phyloP scores from a whole-genome alignment of 1,140 invertebrate genomes.

The Eufriesea mexicana region DNA sequence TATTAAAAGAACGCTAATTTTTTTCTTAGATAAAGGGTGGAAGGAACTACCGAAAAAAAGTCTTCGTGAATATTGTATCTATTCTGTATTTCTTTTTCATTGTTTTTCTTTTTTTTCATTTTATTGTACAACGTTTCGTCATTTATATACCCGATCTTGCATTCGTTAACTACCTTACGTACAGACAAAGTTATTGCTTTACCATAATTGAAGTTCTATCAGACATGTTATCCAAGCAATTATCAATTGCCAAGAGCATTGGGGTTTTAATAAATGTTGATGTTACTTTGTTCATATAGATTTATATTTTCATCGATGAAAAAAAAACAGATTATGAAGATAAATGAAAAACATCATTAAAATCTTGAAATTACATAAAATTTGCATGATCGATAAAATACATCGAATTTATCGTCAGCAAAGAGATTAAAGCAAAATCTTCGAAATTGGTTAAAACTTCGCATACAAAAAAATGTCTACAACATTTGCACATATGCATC shows the following conservation, averaged over 20 bases:
- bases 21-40: background rate
- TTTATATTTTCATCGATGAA: slow-evolving; percentile 60
- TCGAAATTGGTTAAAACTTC: slow-evolving; percentile 26
- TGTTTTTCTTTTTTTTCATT: background rate
- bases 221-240: background rate
- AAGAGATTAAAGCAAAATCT: background rate
- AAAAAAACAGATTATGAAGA: slow-evolving; percentile 43
- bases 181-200: background rate
- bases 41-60: slow-evolving; percentile 12
- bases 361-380: slow-evolving; percentile 47
- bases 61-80: background rate
- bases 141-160: background rate
- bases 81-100: background rate
- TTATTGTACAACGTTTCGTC: background rate
- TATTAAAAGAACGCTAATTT: background rate
- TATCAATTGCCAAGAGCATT: background rate
- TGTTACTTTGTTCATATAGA: slow-evolving; percentile 38
- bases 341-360: slow-evolving; percentile 41
- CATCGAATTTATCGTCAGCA: background rate
- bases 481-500: slow-evolving; percentile 18
- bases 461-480: slow-evolving; percentile 40
- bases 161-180: background rate
- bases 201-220: background rate
- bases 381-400: slow-evolving; percentile 42
- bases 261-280: slow-evolving; percentile 18